These are phyloP conservation scores for Neofelis nebulosa DNA, from an alignment of 2,113 vertebrate species.

Conservation along the genomic window DNA sequence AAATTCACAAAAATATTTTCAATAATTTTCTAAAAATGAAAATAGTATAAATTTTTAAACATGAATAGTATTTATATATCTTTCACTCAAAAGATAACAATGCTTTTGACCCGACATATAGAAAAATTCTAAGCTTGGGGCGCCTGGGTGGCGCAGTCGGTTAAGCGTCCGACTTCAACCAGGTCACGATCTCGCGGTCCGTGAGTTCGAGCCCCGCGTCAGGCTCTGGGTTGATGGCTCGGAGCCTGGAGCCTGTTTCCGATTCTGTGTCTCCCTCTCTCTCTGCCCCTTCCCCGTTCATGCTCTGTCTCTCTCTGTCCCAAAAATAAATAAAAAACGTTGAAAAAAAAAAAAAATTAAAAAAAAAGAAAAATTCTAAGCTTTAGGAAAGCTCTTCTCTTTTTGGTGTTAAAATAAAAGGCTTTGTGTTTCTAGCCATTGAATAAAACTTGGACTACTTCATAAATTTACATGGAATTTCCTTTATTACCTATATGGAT, in stretches of 20 bases:
- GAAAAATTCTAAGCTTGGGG: neutral
- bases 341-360: no score
- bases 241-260: no score
- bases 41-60: neutral
- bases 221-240: no score
- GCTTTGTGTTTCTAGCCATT: neutral
- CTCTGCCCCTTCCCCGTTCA: no score
- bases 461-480: neutral
- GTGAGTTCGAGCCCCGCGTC: no score
- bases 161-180: no score
- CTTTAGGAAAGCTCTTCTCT: neutral
- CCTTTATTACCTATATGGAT: neutral
- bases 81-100: conserved; percentile 11
- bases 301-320: no score
- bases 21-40: conserved; percentile 29
- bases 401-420: conserved; percentile 25
- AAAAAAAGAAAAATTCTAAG: neutral
- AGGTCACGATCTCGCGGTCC: no score
- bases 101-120: neutral
- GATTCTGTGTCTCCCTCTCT: no score
- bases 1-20: neutral
- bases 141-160: no score
- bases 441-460: neutral
- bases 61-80: conserved; percentile 8
- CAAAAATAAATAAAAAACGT: no score